Evolutionary conservation across 2,888 invertebrate genomes (phyloP).

Genomic region (Lasioglossum calceatum): DNA sequence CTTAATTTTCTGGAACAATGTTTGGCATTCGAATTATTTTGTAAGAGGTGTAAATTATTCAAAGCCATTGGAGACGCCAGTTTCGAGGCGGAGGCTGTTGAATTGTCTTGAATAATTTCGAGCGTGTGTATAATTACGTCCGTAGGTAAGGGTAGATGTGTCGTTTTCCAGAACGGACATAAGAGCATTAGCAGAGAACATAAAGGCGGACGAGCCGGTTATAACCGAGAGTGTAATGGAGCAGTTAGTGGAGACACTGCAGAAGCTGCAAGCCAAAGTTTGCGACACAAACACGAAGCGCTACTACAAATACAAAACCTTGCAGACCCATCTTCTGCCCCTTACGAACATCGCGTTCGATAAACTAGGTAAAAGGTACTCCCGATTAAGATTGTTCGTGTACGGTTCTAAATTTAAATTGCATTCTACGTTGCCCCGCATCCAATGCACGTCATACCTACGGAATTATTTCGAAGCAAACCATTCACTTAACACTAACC

Average conservation of each 20-base stretch:
- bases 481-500: too few species aligned
- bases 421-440: neutral
- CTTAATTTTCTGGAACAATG: neutral
- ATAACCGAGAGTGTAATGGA: conserved; percentile 86
- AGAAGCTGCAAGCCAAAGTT: conserved; percentile 88
- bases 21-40: neutral
- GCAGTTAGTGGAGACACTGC: conserved; percentile 87
- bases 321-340: conserved; percentile 89
- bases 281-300: conserved; percentile 87
- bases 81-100: neutral
- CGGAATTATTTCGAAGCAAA: too few species aligned
- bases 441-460: neutral
- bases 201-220: conserved; percentile 86
- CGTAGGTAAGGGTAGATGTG: conserved; percentile 17
- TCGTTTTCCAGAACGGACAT: conserved; percentile 85
- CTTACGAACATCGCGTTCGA: conserved; percentile 91
- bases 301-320: conserved; percentile 88
- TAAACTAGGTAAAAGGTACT: conserved; percentile 88
- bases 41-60: neutral
- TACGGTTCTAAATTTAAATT: conserved; percentile 26
- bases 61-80: too few species aligned
- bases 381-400: conserved; percentile 53
- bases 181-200: conserved; percentile 85
- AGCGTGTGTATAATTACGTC: conserved; percentile 13
- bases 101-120: conserved; percentile 6